Evolutionary conservation across 2,888 invertebrate species (phyloP), one percentile per base, ranked within the genome.

Genomic region (Unio delphinus): DNA sequence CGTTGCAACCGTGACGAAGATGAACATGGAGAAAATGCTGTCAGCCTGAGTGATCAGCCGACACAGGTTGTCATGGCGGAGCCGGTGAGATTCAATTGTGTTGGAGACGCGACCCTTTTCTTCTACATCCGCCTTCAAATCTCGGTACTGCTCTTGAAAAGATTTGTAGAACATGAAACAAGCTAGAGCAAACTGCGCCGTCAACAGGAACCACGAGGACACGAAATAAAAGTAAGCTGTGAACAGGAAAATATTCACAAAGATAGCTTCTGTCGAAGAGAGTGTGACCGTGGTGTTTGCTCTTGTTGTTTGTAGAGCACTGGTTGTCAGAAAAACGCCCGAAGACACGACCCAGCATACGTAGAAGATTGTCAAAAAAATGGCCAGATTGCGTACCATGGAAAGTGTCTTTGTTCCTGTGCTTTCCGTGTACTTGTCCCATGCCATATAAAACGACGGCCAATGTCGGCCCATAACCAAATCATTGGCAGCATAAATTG

Each of bases 141-240:
- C 61, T 54, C 62, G 60, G 55, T 70, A 70, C n/a, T 70, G 67
- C 23, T 71, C 45, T 61, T 64, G 67, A n/a, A 77, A 69, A 17
- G 74, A 68, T n/a, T 69, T 68, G 57, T 73, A 76, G 20, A 79
- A 30, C 15, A 64, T 30, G 23, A 72, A 26, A 54, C 72, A 68
- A 6, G 69, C 58, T 15, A 77, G 30, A 15, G 65, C 61, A 67
- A 77, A 80, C n/a, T 75, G 71, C 23, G 78, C 68, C 23, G 78
- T 76, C 56, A 80, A 62, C 54, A 78, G 69, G 67, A 73, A 80
- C 78, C 78, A 80, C 17, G 77, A 73, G 4, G 75, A 73, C 4
- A 74, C 68, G 60, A 78, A 80, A 60, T 71, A 79, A 64, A 77
- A 80, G 58, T 77, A 79, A 17, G 72, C 72, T 15, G 72, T 66